phyloP scores from a whole-genome alignment of 2,888 invertebrate genomes.

The Campopleginae sp. region DNA sequence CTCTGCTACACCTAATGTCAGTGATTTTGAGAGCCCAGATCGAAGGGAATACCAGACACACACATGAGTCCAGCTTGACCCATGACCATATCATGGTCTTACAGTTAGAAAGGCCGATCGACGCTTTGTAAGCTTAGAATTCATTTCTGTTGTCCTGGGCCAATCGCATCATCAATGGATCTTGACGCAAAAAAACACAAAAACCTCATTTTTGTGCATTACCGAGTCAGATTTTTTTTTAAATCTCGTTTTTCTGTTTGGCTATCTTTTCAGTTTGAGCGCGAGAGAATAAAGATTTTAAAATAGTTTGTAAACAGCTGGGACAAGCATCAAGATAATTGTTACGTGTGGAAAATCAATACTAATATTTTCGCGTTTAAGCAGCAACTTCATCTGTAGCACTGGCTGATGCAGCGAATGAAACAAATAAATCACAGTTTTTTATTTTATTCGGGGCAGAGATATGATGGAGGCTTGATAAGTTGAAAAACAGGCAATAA shows the following conservation, averaged over 20 bases:
- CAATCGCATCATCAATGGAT: background rate
- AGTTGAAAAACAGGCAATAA: no score
- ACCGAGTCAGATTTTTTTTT: background rate
- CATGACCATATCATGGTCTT: background rate
- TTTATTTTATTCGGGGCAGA: no score
- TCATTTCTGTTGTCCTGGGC: background rate
- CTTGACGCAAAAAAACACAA: background rate
- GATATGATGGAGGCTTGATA: no score
- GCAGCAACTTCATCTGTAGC: no score
- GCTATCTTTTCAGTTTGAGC: no score
- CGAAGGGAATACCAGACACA: slow-evolving; percentile 69
- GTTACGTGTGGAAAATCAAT: no score
- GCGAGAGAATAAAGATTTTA: no score
- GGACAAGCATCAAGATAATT: no score
- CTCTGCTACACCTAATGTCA: slow-evolving; percentile 74
- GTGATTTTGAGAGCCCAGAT: slow-evolving; percentile 74
- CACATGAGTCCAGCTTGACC: background rate
- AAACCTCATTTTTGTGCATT: background rate
- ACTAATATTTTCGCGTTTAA: no score
- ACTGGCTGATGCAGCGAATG: no score
- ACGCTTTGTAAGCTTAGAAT: background rate
- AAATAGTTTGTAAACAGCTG: no score
- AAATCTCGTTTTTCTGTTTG: background rate
- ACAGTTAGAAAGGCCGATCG: background rate
- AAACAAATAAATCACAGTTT: no score